Evolutionary conservation across 37 sponge, comb jelly and placozoan species (phyloP).

Genomic region (Lycopodina hypogea): DNA sequence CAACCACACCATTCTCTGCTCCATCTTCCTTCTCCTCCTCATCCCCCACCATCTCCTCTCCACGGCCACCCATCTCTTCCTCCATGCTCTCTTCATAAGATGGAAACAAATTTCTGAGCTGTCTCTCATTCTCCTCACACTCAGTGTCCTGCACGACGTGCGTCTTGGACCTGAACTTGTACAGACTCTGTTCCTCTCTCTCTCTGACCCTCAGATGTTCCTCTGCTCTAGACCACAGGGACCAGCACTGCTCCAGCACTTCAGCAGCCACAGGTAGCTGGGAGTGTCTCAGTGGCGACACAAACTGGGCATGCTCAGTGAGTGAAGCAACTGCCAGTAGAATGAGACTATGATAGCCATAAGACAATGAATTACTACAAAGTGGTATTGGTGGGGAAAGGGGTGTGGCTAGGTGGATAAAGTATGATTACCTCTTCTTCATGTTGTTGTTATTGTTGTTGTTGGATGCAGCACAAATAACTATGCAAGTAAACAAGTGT

Average conservation of each 20-base stretch:
- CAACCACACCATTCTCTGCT: not conserved
- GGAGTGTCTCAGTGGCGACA: not conserved
- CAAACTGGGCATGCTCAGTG: too few relatives aligned
- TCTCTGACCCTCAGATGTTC: conserved; percentile 36
- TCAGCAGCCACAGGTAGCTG: not conserved
- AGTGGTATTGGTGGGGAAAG: not conserved
- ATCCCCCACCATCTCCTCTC: not conserved
- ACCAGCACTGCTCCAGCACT: conserved; percentile 31
- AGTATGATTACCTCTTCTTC: too few relatives aligned
- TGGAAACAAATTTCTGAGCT: conserved; percentile 49
- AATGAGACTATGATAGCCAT: not conserved
- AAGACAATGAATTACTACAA: not conserved
- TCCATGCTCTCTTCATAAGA: conserved; percentile 14
- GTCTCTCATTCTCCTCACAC: conserved; percentile 13
- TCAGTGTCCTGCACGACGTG: conserved; percentile 30
- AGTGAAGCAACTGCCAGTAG: not conserved
- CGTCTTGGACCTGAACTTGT: conserved; percentile 52
- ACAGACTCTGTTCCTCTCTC: conserved; percentile 59
- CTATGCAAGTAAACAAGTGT: too few relatives aligned
- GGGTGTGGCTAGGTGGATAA: not conserved
- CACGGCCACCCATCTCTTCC: not conserved
- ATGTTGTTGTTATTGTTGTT: too few relatives aligned
- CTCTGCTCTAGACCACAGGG: conserved; percentile 47
- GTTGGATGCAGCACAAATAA: too few relatives aligned
- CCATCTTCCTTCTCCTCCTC: not conserved